Conservation (phyloP, 92 coral and sea anemone genomes). For the Phenganax marumi region DNA sequence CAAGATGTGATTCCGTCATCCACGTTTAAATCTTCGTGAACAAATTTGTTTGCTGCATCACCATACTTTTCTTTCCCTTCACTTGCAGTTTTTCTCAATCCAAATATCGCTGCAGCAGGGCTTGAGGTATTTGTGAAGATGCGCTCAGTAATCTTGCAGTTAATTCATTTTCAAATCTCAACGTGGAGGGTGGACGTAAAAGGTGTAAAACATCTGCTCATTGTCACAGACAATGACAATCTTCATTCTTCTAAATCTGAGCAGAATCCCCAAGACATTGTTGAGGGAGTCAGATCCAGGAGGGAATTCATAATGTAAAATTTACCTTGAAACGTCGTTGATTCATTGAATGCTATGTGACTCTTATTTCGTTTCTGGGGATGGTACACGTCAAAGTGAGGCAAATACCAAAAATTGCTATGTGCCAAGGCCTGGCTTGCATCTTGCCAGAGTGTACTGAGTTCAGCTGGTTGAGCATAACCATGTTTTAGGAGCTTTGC, state of each 20-base stretch:
- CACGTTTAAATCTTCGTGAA: conserved; percentile 24
- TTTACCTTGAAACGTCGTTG: conserved; percentile 38
- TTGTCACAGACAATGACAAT: conserved; percentile 57
- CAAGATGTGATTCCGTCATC: conserved; percentile 50
- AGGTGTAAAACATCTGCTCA: conserved; percentile 60
- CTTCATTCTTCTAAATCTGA: conserved; percentile 54
- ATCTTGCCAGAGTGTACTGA: not conserved
- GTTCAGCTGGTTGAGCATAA: conserved; percentile 41
- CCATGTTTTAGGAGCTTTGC: conserved; percentile 31
- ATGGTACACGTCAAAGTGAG: conserved; percentile 6
- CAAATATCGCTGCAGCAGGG: conserved; percentile 42
- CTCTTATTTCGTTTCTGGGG: not conserved
- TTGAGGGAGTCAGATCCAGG: conserved; percentile 54
- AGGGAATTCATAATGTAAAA: conserved; percentile 53
- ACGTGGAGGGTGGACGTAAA: conserved; percentile 52
- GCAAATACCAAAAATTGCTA: not conserved
- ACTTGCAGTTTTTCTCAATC: conserved; percentile 38
- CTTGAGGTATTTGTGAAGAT: conserved; percentile 44
- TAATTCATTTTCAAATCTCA: conserved; percentile 34
- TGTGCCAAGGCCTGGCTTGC: not conserved
- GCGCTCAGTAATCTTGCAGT: not conserved
- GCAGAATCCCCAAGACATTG: conserved; percentile 55
- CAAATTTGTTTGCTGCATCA: conserved; percentile 22
- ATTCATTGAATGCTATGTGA: not conserved
- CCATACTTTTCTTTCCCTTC: conserved; percentile 31